Percentiles rank a stretch among this genome's conserved stretches.
phyloP scores from a whole-genome alignment of 2,797 vertebrate species.

The Pampus argenteus region DNA sequence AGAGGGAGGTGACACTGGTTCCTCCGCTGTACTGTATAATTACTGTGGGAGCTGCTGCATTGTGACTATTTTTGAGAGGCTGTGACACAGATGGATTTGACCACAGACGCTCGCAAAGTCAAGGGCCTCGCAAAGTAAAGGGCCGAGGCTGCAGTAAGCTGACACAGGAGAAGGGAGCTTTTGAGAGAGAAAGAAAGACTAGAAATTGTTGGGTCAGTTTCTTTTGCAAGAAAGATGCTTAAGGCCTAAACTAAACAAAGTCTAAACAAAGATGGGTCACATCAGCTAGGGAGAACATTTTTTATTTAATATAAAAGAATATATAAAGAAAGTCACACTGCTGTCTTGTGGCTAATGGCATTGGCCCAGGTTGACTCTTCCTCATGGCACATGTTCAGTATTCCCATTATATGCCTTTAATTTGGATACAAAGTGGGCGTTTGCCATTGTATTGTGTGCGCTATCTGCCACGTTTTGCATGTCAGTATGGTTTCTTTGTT shows the following conservation, averaged over 20 bases:
- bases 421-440: conserved; percentile 41
- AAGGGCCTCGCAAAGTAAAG: conserved; percentile 69
- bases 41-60: conserved; percentile 83
- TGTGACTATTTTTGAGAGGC: conserved; percentile 86
- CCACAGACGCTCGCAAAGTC: conserved; percentile 79
- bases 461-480: conserved; percentile 45
- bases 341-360: conserved; percentile 45
- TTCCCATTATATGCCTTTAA: conserved; percentile 48
- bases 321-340: conserved; percentile 37
- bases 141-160: conserved; percentile 46
- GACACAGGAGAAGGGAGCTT: conserved; percentile 43
- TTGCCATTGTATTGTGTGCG: conserved; percentile 33
- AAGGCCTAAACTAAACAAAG: conserved; percentile 51
- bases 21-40: conserved; percentile 83
- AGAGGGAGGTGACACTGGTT: conserved; percentile 85
- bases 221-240: conserved; percentile 39
- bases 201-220: conserved; percentile 30
- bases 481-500: conserved; percentile 57
- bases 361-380: conserved; percentile 35
- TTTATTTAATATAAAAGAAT: conserved; percentile 40
- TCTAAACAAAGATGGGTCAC: conserved; percentile 63
- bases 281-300: conserved; percentile 38
- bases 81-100: conserved; percentile 84
- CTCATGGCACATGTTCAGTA: conserved; percentile 25
- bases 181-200: conserved; percentile 27